phyloP scores from a whole-genome alignment of 2,888 invertebrate species.

The Callinectes sapidus region DNA sequence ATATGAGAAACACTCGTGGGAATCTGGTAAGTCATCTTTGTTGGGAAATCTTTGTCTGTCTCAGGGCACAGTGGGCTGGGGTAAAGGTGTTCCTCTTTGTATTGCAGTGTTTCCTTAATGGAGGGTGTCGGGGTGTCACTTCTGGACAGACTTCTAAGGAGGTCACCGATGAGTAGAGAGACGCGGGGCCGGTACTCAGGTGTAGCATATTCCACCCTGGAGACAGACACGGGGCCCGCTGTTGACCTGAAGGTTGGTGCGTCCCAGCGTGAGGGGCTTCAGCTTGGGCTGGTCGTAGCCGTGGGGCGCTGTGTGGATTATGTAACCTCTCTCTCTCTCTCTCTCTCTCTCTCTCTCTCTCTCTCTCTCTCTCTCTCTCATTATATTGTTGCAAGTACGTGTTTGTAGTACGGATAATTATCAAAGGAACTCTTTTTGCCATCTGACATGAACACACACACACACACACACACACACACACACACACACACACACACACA shows the following conservation, averaged over 20 bases:
- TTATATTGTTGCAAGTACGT: not conserved
- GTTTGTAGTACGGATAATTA: not conserved
- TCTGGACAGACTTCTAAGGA: not conserved
- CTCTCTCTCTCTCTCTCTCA: slow-evolving; percentile 4
- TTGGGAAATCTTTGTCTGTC: not conserved
- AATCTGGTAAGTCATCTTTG: not conserved
- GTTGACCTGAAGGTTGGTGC: not conserved
- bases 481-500: not conserved
- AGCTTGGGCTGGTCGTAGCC: not conserved
- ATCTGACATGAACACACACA: not conserved
- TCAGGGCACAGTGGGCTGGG: not conserved
- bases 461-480: not conserved
- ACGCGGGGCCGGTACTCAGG: not conserved
- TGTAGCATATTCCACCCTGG: not conserved
- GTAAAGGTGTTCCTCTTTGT: not conserved
- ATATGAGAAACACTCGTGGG: not conserved
- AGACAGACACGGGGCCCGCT: not conserved
- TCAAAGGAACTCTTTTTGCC: not conserved
- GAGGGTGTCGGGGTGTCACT: not conserved
- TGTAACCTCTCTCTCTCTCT: not conserved
- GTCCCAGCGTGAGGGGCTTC: not conserved
- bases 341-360: slow-evolving; percentile 25
- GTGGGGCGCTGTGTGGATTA: not conserved
- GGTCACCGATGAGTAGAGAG: not conserved
- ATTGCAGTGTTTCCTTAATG: slow-evolving; percentile 3